Evolutionary conservation across 1,140 invertebrate species (phyloP).

Genomic region (Aphelinus atriplicis): DNA sequence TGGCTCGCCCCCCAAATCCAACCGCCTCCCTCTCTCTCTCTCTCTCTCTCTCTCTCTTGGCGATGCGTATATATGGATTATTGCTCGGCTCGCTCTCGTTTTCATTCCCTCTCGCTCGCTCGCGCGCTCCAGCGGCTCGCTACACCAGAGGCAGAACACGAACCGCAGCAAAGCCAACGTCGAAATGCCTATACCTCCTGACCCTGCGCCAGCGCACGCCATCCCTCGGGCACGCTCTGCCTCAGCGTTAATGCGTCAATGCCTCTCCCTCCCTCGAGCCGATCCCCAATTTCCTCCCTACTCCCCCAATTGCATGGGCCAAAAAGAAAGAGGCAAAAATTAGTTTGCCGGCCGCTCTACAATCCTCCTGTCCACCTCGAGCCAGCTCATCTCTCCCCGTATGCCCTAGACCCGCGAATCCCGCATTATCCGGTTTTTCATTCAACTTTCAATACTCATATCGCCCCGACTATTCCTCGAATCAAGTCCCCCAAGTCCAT

Average conservation of each 20-base stretch:
- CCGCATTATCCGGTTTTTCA: too few species aligned
- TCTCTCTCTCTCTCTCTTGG: slow-evolving; percentile 35
- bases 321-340: too few species aligned
- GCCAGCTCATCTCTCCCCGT: too few species aligned
- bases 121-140: slow-evolving; percentile 19
- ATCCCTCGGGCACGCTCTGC: slow-evolving; percentile 29
- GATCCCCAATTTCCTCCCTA: slow-evolving; percentile 35
- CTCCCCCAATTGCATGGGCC: slow-evolving; percentile 1
- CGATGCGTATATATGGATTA: slow-evolving; percentile 5
- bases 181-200: slow-evolving; percentile 23
- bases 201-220: background rate
- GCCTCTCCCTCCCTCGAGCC: slow-evolving; percentile 35
- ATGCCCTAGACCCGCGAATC: too few species aligned
- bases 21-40: slow-evolving; percentile 7
- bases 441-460: too few species aligned
- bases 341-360: too few species aligned
- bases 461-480: too few species aligned
- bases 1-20: slow-evolving; percentile 51
- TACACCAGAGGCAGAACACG: background rate
- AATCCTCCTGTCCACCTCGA: too few species aligned
- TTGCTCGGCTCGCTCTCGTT: slow-evolving; percentile 16
- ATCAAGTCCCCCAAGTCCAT: too few species aligned
- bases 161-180: slow-evolving; percentile 2
- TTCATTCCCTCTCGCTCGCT: slow-evolving; percentile 39
- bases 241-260: slow-evolving; percentile 49